Evolutionary conservation across 2,888 invertebrate species (phyloP).

Genomic region (Yponomeuta cagnagella): DNA sequence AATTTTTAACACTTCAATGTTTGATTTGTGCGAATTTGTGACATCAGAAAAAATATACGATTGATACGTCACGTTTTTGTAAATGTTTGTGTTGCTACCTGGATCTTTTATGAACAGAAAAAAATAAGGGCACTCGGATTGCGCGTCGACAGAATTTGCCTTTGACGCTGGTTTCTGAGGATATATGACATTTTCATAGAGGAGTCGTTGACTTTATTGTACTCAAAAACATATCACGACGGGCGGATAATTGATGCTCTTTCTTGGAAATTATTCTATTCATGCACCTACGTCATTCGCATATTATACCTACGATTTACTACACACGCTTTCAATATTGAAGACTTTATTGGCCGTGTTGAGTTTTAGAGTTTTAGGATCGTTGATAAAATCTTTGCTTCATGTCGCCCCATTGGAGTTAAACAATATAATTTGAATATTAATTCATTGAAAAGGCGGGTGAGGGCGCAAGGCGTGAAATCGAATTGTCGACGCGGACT

Average conservation of each 20-base stretch:
- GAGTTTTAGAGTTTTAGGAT: background rate
- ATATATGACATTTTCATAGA: conserved; percentile 52
- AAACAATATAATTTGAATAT: conserved; percentile 15
- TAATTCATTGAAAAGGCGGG: conserved; percentile 27
- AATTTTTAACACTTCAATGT: conserved; percentile 72
- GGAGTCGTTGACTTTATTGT: conserved; percentile 61
- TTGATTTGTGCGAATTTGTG: conserved; percentile 71
- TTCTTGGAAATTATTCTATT: conserved; percentile 36
- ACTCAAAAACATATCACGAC: conserved; percentile 44
- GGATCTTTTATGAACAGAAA: conserved; percentile 47
- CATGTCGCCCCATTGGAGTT: conserved; percentile 7
- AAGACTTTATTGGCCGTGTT: background rate
- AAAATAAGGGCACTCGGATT: conserved; percentile 51
- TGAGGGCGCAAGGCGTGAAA: conserved; percentile 59
- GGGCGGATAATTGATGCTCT: conserved; percentile 45
- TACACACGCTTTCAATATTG: background rate
- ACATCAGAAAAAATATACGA: conserved; percentile 56
- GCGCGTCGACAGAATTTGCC: conserved; percentile 43
- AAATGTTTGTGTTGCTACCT: conserved; percentile 71
- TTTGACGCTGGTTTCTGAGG: conserved; percentile 42
- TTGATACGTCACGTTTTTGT: conserved; percentile 72
- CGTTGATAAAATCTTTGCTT: background rate
- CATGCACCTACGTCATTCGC: conserved; percentile 9
- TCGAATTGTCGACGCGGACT: conserved; percentile 69
- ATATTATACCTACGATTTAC: conserved; percentile 1